Conservation (phyloP, 2,888 invertebrate genomes). For the Cephus runcator region DNA sequence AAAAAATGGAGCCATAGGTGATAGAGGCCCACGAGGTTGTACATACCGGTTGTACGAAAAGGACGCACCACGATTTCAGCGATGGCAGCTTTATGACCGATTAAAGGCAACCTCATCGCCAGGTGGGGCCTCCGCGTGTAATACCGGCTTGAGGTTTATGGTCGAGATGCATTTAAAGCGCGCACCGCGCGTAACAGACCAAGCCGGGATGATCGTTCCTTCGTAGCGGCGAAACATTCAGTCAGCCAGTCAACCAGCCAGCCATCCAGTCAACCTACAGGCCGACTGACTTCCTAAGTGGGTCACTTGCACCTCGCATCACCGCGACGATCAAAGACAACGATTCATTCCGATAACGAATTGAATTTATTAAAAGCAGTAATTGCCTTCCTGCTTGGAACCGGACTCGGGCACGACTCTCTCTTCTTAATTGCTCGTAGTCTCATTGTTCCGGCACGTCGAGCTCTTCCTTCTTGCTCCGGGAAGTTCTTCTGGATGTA, state of each 20-base stretch:
- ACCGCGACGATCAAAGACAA: conserved; percentile 29
- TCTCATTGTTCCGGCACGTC: conserved; percentile 3
- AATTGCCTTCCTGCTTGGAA: conserved; percentile 6
- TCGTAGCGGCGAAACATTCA: not conserved
- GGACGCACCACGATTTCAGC: not conserved
- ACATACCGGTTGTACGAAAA: not conserved
- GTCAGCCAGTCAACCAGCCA: not conserved
- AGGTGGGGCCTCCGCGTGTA: not conserved
- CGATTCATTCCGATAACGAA: conserved; percentile 32
- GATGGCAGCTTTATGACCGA: conserved; percentile 31
- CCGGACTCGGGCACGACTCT: conserved; percentile 21
- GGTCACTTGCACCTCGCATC: conserved; percentile 38
- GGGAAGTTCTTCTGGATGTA: not conserved
- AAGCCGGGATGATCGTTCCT: not conserved
- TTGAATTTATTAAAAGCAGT: conserved; percentile 35
- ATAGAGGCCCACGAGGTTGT: not conserved
- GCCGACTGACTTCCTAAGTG: conserved; percentile 30
- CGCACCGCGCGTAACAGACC: conserved; percentile 10
- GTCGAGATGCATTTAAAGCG: conserved; percentile 23
- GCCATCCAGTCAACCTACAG: not conserved
- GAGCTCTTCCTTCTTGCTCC: not conserved
- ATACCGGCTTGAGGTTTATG: conserved; percentile 3
- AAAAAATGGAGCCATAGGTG: conserved; percentile 1
- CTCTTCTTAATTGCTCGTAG: conserved; percentile 35
- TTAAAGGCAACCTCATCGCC: conserved; percentile 12